These are phyloP conservation scores for Aphelenchoides bicaudatus DNA, from an alignment of 2,888 invertebrate species.

Conservation along the genomic window DNA sequence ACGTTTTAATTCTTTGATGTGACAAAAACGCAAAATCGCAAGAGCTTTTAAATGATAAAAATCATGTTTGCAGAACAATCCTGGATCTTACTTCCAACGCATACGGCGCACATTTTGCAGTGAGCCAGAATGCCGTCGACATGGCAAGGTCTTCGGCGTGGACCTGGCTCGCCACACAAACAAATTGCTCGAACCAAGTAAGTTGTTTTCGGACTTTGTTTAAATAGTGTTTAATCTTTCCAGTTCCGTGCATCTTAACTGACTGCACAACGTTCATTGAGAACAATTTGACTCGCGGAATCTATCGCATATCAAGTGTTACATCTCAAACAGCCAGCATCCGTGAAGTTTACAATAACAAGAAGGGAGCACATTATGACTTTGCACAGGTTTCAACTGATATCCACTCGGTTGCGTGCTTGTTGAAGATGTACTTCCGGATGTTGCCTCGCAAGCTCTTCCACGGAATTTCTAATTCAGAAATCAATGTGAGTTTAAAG, in stretches of 20 bases:
- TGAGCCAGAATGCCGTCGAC: background rate
- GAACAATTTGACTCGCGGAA: constrained; percentile 3
- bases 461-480: background rate
- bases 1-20: no score
- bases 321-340: constrained; percentile 8
- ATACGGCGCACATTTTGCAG: background rate
- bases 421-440: constrained; percentile 13
- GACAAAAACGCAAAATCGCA: no score
- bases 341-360: constrained; percentile 16
- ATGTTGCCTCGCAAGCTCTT: background rate
- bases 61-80: no score
- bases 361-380: background rate
- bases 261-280: constrained; percentile 13
- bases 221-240: background rate
- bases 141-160: constrained; percentile 17
- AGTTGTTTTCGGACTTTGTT: background rate
- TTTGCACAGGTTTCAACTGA: constrained; percentile 9
- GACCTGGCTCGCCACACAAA: constrained; percentile 2
- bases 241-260: constrained; percentile 13
- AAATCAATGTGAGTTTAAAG: constrained; percentile 1
- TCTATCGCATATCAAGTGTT: constrained; percentile 6
- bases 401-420: constrained; percentile 12
- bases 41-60: no score
- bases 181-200: background rate
- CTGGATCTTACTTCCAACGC: background rate